A percentile compares a stretch with the other conserved stretches of the same genome.
Conservation (phyloP, 2,113 vertebrate genomes). For the Lonchura striata region DNA sequence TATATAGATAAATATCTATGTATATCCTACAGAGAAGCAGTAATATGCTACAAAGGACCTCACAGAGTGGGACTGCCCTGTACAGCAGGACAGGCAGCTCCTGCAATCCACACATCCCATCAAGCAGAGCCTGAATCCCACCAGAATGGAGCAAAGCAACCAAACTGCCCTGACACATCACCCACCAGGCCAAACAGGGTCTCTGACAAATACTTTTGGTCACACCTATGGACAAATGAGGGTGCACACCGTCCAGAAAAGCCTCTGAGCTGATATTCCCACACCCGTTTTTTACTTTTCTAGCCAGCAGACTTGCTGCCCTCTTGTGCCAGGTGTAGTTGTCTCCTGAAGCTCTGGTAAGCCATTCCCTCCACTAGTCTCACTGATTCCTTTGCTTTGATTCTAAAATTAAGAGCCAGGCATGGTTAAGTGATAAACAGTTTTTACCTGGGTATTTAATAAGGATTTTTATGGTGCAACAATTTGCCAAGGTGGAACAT, state of each 20-base stretch:
- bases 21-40: not conserved
- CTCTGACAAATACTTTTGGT: not conserved
- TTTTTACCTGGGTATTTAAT: not conserved
- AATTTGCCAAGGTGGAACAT: fast-evolving
- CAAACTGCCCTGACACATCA: not conserved
- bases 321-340: not conserved
- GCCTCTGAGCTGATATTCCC: not conserved
- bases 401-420: not conserved
- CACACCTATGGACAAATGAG: not conserved
- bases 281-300: not conserved
- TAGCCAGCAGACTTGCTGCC: not conserved
- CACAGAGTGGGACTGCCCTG: not conserved
- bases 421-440: not conserved
- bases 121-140: not conserved
- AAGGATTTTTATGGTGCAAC: not conserved
- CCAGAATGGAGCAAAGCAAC: not conserved
- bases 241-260: not conserved
- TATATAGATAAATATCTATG: not conserved
- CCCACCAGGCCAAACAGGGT: fast-evolving
- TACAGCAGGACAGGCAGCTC: not conserved
- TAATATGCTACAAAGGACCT: not conserved
- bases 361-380: not conserved
- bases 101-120: not conserved
- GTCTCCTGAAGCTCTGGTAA: not conserved
- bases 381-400: not conserved